A percentile compares a stretch with the other conserved stretches of the same genome.
phyloP scores from a whole-genome alignment of 2,888 invertebrate species.

The Mimumesa dahlbomi region DNA sequence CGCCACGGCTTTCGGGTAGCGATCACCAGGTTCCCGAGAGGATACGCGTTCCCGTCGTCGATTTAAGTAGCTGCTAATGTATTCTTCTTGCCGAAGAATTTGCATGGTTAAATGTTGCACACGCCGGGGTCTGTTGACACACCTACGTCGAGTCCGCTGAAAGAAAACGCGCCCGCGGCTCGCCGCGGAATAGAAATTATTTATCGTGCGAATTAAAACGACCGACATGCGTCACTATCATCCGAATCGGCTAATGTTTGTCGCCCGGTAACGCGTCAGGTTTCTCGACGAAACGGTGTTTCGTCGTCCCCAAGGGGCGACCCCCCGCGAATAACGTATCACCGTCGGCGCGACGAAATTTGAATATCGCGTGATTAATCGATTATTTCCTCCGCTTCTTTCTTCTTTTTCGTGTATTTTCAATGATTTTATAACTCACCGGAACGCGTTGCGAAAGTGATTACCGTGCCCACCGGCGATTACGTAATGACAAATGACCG shows the following conservation, averaged over 20 bases:
- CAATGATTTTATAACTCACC: too few species aligned
- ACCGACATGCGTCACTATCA: conserved; percentile 2
- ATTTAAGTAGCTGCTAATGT: conserved; percentile 6
- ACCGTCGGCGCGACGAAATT: too few species aligned
- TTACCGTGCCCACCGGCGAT: too few species aligned
- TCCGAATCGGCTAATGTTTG: not conserved
- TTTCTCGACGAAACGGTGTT: too few species aligned
- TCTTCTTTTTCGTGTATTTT: too few species aligned
- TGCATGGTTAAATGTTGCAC: conserved; percentile 20
- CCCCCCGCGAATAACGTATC: too few species aligned
- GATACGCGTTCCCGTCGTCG: conserved; percentile 3
- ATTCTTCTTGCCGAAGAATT: not conserved
- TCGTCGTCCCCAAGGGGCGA: too few species aligned
- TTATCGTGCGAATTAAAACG: conserved; percentile 1
- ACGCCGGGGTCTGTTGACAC: conserved; percentile 12
- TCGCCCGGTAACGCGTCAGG: not conserved
- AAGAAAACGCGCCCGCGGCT: not conserved
- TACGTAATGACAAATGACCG: too few species aligned
- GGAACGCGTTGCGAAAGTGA: too few species aligned
- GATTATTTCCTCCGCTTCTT: too few species aligned
- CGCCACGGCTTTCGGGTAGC: too few species aligned
- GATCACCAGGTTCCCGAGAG: not conserved
- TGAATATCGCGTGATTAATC: too few species aligned
- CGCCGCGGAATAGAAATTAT: not conserved
- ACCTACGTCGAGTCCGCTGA: not conserved